Evolutionary conservation across 1,140 invertebrate species (phyloP).

Genomic region (Drosophila quadrilineata): DNA sequence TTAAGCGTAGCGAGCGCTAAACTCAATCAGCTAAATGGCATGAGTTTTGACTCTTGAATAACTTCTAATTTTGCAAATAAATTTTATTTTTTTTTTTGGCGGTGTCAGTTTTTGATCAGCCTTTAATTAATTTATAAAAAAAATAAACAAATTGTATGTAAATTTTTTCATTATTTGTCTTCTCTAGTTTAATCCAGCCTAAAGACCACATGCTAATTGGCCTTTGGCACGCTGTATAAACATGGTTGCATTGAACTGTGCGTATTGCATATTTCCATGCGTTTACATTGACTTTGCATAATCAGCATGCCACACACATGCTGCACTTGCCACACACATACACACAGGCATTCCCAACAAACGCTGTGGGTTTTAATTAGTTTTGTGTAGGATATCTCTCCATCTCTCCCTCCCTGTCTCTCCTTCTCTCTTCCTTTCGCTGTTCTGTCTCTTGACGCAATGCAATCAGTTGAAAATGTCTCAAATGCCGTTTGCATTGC

Average conservation of each 20-base stretch:
- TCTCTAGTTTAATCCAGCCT: no score
- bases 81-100: no score
- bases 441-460: no score
- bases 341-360: not conserved
- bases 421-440: no score
- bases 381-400: conserved; percentile 52
- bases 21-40: no score
- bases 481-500: conserved; percentile 50
- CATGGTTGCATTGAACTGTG: conserved; percentile 27
- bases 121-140: no score
- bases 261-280: conserved; percentile 28
- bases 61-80: no score
- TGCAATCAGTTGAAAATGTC: conserved; percentile 43
- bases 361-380: conserved; percentile 59
- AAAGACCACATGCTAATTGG: conserved; percentile 52
- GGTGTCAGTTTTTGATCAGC: no score
- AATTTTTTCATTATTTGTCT: no score
- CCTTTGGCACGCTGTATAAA: conserved; percentile 34
- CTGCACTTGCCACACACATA: not conserved
- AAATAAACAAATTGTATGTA: no score
- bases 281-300: conserved; percentile 19
- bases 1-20: not conserved
- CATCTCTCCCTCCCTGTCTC: no score
- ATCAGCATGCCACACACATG: conserved; percentile 18
- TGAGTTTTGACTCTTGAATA: no score